These are phyloP conservation scores for Tethya wilhelma DNA, from an alignment of 37 sponge, comb jelly and placozoan genomes.

Conservation along the genomic window DNA sequence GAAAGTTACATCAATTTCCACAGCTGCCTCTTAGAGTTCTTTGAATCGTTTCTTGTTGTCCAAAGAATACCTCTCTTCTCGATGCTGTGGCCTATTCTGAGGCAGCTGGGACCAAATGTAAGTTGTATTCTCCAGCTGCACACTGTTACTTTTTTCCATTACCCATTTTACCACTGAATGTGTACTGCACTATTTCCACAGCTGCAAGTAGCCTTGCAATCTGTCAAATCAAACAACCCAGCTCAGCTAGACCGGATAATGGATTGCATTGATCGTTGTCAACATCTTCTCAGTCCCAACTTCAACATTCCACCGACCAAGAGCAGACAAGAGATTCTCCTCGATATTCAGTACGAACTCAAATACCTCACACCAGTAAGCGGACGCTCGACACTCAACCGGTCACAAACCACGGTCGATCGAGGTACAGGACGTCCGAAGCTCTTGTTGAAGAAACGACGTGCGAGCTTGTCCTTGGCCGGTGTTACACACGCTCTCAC, in stretches of 20 bases:
- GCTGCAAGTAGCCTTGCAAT: slow-evolving; percentile 5
- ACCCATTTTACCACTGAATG: neutral
- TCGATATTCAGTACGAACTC: slow-evolving; percentile 12
- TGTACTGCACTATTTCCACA: neutral
- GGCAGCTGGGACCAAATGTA: slow-evolving; percentile 29
- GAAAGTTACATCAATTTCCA: slow-evolving; percentile 26
- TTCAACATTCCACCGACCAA: neutral
- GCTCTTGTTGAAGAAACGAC: too few species aligned
- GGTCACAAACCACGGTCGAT: slow-evolving; percentile 12
- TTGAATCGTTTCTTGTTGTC: slow-evolving; percentile 37
- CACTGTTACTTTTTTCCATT: neutral
- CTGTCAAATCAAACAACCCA: slow-evolving; percentile 28
- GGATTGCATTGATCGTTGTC: slow-evolving; percentile 30
- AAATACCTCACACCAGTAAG: neutral
- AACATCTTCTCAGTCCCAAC: neutral
- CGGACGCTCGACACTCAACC: neutral
- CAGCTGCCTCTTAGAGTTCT: slow-evolving; percentile 22
- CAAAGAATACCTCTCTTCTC: slow-evolving; percentile 38
- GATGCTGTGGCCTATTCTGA: slow-evolving; percentile 38
- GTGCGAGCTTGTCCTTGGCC: too few species aligned
- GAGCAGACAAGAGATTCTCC: slow-evolving; percentile 11
- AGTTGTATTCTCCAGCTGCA: neutral
- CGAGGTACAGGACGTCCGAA: too few species aligned
- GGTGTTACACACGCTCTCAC: too few species aligned
- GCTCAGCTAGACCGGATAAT: slow-evolving; percentile 15